Conservation (phyloP, 2,888 invertebrate species). For the Leptopilina myrica region DNA sequence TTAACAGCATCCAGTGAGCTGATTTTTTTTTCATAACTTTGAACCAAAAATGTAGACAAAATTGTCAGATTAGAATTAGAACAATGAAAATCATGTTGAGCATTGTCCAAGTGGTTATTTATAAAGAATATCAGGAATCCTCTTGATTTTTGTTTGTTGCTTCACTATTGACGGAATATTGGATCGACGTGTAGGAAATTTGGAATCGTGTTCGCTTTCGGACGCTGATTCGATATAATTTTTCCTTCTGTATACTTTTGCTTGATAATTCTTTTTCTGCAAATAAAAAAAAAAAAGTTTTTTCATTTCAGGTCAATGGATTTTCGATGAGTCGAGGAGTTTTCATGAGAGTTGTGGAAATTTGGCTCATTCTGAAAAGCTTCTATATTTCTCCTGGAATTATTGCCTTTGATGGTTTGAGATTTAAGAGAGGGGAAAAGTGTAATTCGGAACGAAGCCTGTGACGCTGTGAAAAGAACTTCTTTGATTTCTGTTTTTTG, state of each 20-base stretch:
- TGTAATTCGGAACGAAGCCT: not conserved
- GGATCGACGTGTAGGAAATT: conserved; percentile 32
- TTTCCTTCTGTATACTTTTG: not conserved
- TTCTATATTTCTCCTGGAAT: conserved; percentile 11
- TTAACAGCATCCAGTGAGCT: no score
- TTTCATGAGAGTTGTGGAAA: not conserved
- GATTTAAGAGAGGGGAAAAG: not conserved
- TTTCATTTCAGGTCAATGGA: conserved; percentile 18
- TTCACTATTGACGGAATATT: not conserved
- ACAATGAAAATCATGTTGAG: no score
- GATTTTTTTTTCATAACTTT: no score
- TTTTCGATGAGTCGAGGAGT: conserved; percentile 17
- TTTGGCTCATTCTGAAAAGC: conserved; percentile 20
- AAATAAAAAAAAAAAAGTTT: not conserved
- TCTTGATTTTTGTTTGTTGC: not conserved
- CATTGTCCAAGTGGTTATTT: not conserved
- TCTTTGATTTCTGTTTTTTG: conserved; percentile 14
- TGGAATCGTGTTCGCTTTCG: conserved; percentile 38
- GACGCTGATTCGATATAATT: conserved; percentile 16
- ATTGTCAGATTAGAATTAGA: no score
- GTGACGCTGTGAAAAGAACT: not conserved
- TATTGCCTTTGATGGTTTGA: not conserved
- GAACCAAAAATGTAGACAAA: no score
- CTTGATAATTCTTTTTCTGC: conserved; percentile 4
- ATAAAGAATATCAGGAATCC: not conserved